Conservation (phyloP, 2,797 vertebrate genomes). For the Anguilla obscura region DNA sequence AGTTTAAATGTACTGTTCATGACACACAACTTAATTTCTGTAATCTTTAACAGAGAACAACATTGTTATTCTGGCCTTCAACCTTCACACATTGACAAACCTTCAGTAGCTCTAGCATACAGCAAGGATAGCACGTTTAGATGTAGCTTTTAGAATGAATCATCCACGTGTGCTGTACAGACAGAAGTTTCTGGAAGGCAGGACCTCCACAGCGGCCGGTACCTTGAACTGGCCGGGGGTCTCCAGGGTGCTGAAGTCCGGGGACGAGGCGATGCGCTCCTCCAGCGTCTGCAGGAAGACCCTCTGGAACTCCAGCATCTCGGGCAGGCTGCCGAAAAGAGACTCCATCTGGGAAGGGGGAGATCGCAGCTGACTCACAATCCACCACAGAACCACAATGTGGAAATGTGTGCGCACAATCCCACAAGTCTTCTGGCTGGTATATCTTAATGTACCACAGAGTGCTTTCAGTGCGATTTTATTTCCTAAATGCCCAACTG, state of each 20-base stretch:
- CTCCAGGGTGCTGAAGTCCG: slow-evolving; percentile 80
- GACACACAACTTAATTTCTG: not conserved
- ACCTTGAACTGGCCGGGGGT: slow-evolving; percentile 87
- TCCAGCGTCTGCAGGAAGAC: slow-evolving; percentile 92
- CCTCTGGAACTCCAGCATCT: slow-evolving; percentile 94
- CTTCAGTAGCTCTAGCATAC: not conserved
- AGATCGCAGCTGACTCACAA: not conserved
- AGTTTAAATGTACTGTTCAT: not conserved
- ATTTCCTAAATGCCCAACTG: too few relatives aligned
- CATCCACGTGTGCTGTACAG: not conserved
- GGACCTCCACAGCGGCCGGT: not conserved
- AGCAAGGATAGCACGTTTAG: not conserved
- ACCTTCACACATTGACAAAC: not conserved
- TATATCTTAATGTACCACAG: not conserved
- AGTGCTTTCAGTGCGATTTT: not conserved
- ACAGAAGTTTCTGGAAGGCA: too few relatives aligned
- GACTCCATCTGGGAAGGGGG: slow-evolving; percentile 83
- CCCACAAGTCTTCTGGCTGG: not conserved
- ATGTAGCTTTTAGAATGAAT: not conserved
- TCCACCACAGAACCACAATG: not conserved
- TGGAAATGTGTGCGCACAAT: not conserved
- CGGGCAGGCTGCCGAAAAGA: slow-evolving; percentile 88
- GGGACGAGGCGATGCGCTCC: slow-evolving; percentile 81
- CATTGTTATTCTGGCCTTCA: not conserved
- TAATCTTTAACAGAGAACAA: not conserved